Conservation (phyloP, 2,888 invertebrate species). For the Carabus problematicus region DNA sequence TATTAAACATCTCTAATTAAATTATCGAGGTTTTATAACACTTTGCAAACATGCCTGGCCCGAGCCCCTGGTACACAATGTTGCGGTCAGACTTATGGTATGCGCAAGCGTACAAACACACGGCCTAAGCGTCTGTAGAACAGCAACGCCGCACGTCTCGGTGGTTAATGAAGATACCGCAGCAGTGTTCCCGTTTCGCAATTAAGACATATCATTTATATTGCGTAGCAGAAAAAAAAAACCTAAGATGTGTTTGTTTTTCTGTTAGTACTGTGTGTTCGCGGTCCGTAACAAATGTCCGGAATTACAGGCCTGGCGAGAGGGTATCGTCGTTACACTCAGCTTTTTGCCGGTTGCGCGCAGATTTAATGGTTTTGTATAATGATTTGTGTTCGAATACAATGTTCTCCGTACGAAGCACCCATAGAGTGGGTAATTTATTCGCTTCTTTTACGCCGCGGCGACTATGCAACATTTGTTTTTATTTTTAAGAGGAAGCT, state of each 20-base stretch:
- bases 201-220: conserved; percentile 19
- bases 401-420: not conserved
- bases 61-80: conserved; percentile 17
- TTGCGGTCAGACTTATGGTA: conserved; percentile 14
- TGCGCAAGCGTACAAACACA: not conserved
- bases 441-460: conserved; percentile 16
- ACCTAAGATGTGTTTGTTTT: conserved; percentile 12
- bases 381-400: conserved; percentile 19
- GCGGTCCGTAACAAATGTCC: conserved; percentile 10
- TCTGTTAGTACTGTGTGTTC: conserved; percentile 2
- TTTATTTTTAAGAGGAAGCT: conserved; percentile 3
- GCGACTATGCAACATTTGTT: conserved; percentile 5
- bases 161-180: not conserved
- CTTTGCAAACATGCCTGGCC: conserved; percentile 1
- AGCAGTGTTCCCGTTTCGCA: conserved; percentile 13
- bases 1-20: conserved; percentile 27
- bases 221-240: conserved; percentile 5
- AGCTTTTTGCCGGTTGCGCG: conserved; percentile 9
- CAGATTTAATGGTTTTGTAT: conserved; percentile 20
- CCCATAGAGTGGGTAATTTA: conserved; percentile 15
- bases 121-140: not conserved
- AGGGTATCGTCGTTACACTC: not conserved
- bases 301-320: conserved; percentile 11
- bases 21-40: conserved; percentile 31
- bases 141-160: not conserved